phyloP scores from a whole-genome alignment of 2,113 vertebrate species.

The Alectura lathami region DNA sequence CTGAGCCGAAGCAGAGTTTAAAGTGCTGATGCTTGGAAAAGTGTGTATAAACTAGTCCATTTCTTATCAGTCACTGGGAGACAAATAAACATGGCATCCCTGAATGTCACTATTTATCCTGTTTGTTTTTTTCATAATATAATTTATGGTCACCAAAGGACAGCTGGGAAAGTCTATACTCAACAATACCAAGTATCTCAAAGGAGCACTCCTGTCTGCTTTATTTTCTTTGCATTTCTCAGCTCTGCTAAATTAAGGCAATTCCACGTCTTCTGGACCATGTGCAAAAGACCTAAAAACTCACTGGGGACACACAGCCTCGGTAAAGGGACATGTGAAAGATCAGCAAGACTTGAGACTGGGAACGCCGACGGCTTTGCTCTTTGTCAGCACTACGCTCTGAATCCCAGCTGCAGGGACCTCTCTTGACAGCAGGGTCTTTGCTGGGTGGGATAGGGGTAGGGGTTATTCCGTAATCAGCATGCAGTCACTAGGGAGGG shows the following conservation, averaged over 20 bases:
- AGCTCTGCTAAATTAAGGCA: conserved; percentile 56
- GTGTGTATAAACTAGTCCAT: background rate
- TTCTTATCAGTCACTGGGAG: conserved; percentile 43
- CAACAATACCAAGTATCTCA: conserved; percentile 40
- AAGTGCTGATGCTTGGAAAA: conserved; percentile 25
- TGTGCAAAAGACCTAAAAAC: conserved; percentile 33
- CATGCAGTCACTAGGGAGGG: background rate
- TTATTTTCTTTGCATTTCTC: conserved; percentile 33
- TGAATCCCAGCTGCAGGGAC: background rate
- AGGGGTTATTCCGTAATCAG: background rate
- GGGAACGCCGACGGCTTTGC: background rate
- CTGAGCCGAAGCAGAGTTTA: conserved; percentile 7
- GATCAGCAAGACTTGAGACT: background rate
- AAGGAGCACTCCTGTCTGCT: conserved; percentile 33
- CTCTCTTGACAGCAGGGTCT: background rate
- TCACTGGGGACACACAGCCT: background rate
- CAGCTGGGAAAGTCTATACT: conserved; percentile 55
- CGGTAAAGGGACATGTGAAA: conserved; percentile 38
- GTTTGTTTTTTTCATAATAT: conserved; percentile 24
- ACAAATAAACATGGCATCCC: conserved; percentile 55
- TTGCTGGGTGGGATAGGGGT: background rate
- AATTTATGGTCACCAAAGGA: conserved; percentile 60
- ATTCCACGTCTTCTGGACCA: conserved; percentile 5
- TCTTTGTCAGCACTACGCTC: background rate
- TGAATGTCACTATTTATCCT: conserved; percentile 26